phyloP scores from a whole-genome alignment of 35 echinoderm and acorn worm genomes.

The Anneissia japonica region DNA sequence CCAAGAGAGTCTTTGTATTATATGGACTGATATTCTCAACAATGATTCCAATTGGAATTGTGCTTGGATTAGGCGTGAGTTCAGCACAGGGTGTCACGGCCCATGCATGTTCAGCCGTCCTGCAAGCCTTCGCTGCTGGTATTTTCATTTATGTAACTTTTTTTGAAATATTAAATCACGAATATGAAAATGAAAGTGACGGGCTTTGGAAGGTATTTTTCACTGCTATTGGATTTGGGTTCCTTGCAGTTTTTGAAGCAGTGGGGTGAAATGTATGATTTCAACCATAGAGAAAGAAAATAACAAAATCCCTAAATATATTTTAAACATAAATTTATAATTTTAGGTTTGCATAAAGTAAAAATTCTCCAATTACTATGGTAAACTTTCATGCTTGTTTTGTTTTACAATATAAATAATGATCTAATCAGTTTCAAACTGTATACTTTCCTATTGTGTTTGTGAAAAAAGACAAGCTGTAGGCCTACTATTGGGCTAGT shows the following conservation, averaged over 20 bases:
- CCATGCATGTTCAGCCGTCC: slow-evolving; percentile 53
- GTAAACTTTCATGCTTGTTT: no score
- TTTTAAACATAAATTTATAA: neutral
- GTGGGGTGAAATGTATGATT: neutral
- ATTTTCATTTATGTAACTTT: slow-evolving; percentile 97
- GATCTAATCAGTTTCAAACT: no score
- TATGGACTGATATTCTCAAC: slow-evolving; percentile 65
- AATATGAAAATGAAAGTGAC: slow-evolving; percentile 79
- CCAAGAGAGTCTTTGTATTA: slow-evolving; percentile 10
- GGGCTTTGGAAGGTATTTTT: slow-evolving; percentile 52
- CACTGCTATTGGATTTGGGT: slow-evolving; percentile 44
- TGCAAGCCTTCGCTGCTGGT: slow-evolving; percentile 81
- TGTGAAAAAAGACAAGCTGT: no score
- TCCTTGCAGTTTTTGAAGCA: slow-evolving; percentile 64
- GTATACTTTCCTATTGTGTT: no score
- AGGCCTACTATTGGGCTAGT: no score
- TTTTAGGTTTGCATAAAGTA: no score
- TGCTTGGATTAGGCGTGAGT: slow-evolving; percentile 59
- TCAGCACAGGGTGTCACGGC: slow-evolving; percentile 25
- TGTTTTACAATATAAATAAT: no score
- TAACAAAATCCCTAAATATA: neutral
- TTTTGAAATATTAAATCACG: slow-evolving; percentile 91
- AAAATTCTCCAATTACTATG: no score
- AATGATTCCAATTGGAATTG: slow-evolving; percentile 83
- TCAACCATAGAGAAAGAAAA: neutral